Conservation (phyloP, 2,888 invertebrate species). For the Chamaedrilus cognettii region DNA sequence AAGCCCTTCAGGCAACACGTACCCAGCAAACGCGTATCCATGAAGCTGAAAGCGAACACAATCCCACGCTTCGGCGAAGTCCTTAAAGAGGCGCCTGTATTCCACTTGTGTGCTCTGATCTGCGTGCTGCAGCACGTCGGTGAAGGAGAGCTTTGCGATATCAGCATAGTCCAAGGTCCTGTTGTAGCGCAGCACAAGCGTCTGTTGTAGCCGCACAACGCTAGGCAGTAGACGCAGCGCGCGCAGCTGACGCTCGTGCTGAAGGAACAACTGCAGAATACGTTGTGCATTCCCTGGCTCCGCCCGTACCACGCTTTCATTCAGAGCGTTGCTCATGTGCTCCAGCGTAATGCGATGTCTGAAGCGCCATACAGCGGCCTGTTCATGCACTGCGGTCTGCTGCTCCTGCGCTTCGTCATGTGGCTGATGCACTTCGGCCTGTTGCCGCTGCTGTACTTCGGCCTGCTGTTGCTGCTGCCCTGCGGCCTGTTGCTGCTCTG, state of each 20-base stretch:
- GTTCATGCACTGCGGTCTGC: constrained; percentile 30
- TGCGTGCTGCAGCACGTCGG: no score
- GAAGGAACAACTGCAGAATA: no score
- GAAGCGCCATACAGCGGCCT: constrained; percentile 39
- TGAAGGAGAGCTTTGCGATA: no score
- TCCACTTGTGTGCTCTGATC: no score
- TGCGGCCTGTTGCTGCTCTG: no score
- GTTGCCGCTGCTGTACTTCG: no score
- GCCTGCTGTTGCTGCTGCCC: no score
- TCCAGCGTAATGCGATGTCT: constrained; percentile 39
- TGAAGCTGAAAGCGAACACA: constrained; percentile 35
- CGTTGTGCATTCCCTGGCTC: no score
- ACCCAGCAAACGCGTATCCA: constrained; percentile 10
- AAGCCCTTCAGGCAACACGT: constrained; percentile 30
- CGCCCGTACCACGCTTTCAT: constrained; percentile 18
- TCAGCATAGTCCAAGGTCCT: constrained; percentile 43
- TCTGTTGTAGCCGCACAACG: constrained; percentile 41
- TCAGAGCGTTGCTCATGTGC: constrained; percentile 38
- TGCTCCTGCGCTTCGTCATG: no score
- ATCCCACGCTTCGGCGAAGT: constrained; percentile 38
- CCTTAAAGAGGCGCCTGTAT: constrained; percentile 25
- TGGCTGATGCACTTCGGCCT: no score
- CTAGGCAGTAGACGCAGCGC: constrained; percentile 43
- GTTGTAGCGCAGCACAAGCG: constrained; percentile 40
- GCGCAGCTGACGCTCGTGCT: constrained; percentile 42